Evolutionary conservation across 2,888 invertebrate species (phyloP).

Genomic region (Trimorus sp.): DNA sequence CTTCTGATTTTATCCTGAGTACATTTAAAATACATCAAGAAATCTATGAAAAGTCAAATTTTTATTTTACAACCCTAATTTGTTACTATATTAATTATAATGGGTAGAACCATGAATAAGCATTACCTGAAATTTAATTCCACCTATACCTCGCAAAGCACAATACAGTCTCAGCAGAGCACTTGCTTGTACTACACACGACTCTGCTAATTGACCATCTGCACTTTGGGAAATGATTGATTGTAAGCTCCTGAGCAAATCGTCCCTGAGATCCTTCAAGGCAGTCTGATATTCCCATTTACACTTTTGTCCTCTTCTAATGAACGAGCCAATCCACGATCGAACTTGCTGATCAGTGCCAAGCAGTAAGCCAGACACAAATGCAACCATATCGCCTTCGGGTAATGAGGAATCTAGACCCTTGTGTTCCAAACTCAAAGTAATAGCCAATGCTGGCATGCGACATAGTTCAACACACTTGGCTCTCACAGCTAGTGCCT

Average conservation of each 20-base stretch:
- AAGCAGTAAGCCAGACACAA: slow-evolving; percentile 93
- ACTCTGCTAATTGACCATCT: slow-evolving; percentile 85
- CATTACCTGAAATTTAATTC: slow-evolving; percentile 89
- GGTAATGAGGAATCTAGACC: slow-evolving; percentile 73
- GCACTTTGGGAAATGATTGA: slow-evolving; percentile 85
- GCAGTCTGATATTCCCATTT: slow-evolving; percentile 90
- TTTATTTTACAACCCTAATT: no score
- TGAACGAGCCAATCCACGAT: slow-evolving; percentile 96
- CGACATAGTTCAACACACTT: slow-evolving; percentile 94
- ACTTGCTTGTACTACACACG: slow-evolving; percentile 92
- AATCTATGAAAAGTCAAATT: no score
- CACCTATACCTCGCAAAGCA: slow-evolving; percentile 95
- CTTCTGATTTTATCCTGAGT: no score
- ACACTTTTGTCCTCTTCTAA: slow-evolving; percentile 92
- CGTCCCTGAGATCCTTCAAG: slow-evolving; percentile 88
- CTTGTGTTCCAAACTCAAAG: slow-evolving; percentile 88
- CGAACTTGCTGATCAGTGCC: slow-evolving; percentile 95
- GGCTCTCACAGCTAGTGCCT: slow-evolving; percentile 91
- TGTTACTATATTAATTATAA: no score
- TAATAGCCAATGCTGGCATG: slow-evolving; percentile 94
- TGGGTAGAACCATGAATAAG: no score
- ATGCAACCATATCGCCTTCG: slow-evolving; percentile 87
- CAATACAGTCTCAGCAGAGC: slow-evolving; percentile 94
- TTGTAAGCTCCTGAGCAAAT: slow-evolving; percentile 88
- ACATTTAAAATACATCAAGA: no score